Evolutionary conservation across 2,797 vertebrate species (phyloP), one percentile per base, ranked within the genome.

Genomic region (Babyrousa celebensis): DNA sequence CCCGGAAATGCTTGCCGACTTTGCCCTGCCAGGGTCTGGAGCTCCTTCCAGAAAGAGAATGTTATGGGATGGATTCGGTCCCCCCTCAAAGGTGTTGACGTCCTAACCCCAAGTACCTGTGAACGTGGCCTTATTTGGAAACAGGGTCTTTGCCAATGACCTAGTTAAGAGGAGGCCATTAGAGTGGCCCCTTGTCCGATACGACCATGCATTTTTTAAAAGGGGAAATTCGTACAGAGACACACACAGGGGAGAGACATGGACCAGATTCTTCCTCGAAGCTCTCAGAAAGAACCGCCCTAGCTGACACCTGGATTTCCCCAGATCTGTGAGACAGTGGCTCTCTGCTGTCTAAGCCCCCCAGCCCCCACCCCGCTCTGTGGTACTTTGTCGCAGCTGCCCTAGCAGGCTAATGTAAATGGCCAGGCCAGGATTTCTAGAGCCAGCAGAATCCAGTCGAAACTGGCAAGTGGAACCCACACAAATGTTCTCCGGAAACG

Each of bases 351-450:
- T 65, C 54, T 3, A 14, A n/a, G 54, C 23, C 43, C 12, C 63
- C 8, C 9, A 1, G 15, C 5, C 9, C 6, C 43, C 43, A 48
- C 43, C 43, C 43, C 43, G 43, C 43, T 48, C 63, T 36, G 23
- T 3, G 5, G 12, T 0, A 0, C 29, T 2, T 12, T 3, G 43
- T 16, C 3, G 20, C 17, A 16, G 12, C 1, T 16, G 23, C 63
- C 56, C 27, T 10, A 23, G 74, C 20, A 15, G 6, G 54, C 6
- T 11, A 14, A 75, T 1, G 4, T 23, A 52, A 21, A 7, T 9
- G 17, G 16, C n/a, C 72, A 52, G 58, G 32, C 54, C 52, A 25
- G 56, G 23, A 58, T 52, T 58, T 48, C 68, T 10, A 27, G 65
- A 74, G 48, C 62, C 71, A 29, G 58, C 62, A 32, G 56, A 58